Conservation (phyloP, 2,888 invertebrate species). For the Cecidostiba fungosa region DNA sequence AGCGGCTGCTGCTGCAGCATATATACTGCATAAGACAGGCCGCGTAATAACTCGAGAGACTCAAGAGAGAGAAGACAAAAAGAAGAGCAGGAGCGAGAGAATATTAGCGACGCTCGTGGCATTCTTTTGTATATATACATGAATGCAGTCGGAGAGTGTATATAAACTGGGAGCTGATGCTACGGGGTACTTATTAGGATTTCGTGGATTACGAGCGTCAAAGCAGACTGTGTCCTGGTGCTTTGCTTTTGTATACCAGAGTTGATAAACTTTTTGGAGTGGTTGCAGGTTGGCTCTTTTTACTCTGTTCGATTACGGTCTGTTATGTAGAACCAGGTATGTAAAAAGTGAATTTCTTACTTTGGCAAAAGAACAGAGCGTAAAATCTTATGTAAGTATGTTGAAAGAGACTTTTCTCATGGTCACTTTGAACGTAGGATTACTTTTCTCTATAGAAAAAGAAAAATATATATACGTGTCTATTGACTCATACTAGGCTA, state of each 20-base stretch:
- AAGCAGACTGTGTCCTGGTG: not conserved
- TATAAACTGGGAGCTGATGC: not conserved
- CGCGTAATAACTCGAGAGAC: not conserved
- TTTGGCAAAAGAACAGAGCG: not conserved
- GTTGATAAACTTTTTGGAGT: not conserved
- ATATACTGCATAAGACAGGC: not conserved
- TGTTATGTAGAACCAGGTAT: not conserved
- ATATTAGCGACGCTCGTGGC: not conserved
- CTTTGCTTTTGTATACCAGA: not conserved
- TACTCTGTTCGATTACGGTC: not conserved
- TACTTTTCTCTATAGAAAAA: not conserved
- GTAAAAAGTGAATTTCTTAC: not conserved
- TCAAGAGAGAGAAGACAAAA: not conserved
- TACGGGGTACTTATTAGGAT: not conserved
- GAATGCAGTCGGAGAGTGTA: not conserved
- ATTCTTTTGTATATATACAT: conserved; percentile 10
- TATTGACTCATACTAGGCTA: not conserved
- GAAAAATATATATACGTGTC: too few relatives aligned
- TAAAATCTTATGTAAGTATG: not conserved
- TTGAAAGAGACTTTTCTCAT: conserved; percentile 3
- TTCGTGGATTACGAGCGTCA: not conserved
- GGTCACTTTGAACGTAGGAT: not conserved
- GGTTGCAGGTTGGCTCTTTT: not conserved
- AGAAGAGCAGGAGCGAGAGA: not conserved
- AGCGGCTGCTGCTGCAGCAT: not conserved